These are phyloP conservation scores for Dascillus cervinus DNA, from an alignment of 2,888 invertebrate genomes.

Conservation along the genomic window DNA sequence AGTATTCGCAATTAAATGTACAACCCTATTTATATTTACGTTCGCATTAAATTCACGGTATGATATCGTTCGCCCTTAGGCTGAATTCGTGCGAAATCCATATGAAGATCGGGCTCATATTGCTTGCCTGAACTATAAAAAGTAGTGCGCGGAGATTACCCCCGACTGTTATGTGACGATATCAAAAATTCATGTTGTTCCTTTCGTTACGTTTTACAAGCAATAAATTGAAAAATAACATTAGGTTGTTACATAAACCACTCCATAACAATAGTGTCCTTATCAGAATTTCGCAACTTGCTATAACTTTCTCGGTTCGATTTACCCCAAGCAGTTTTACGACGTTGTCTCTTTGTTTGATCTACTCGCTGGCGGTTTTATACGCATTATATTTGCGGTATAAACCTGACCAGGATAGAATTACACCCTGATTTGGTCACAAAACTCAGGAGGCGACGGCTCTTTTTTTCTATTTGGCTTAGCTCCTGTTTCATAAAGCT, in stretches of 20 bases:
- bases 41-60: conserved; percentile 15
- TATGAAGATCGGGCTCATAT: too few relatives aligned
- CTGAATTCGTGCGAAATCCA: too few relatives aligned
- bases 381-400: neutral
- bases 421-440: too few relatives aligned
- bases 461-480: too few relatives aligned
- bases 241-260: conserved; percentile 25
- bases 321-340: conserved; percentile 25
- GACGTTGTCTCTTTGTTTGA: conserved; percentile 15
- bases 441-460: too few relatives aligned
- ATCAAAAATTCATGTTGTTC: conserved; percentile 11
- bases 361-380: conserved; percentile 2
- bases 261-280: conserved; percentile 27
- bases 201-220: conserved; percentile 19
- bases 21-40: conserved; percentile 21
- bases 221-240: conserved; percentile 33
- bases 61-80: too few relatives aligned
- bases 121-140: too few relatives aligned
- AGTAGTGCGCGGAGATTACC: too few relatives aligned
- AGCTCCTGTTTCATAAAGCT: too few relatives aligned
- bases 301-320: conserved; percentile 21
- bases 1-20: conserved; percentile 33
- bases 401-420: conserved; percentile 1
- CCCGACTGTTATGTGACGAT: conserved; percentile 17
- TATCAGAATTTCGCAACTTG: conserved; percentile 26